Evolutionary conservation across 1,140 invertebrate species (phyloP).

Genomic region (Caerostris extrusa): DNA sequence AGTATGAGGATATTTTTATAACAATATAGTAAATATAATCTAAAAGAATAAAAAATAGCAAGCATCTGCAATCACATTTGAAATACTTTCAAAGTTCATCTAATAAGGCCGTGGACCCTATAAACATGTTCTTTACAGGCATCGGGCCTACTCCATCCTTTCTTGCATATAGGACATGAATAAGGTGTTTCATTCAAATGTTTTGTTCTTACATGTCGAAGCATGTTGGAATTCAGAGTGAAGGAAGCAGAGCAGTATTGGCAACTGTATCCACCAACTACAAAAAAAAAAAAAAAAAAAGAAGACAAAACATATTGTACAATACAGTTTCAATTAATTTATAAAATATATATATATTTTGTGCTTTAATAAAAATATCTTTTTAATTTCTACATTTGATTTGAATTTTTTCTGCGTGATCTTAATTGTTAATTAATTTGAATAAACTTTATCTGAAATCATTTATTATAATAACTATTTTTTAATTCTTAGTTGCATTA

Average conservation of each 20-base stretch:
- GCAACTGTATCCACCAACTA: conserved; percentile 6
- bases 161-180: conserved; percentile 44
- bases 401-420: no score
- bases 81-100: not conserved
- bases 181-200: conserved; percentile 29
- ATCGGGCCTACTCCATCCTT: conserved; percentile 49
- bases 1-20: no score
- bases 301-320: not conserved
- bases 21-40: no score
- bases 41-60: not conserved
- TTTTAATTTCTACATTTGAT: no score
- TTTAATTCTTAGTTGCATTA: no score
- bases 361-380: no score
- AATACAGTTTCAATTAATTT: no score
- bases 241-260: conserved; percentile 39
- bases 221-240: conserved; percentile 57
- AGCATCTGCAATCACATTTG: not conserved
- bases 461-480: no score
- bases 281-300: not conserved
- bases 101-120: not conserved
- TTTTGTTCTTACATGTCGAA: conserved; percentile 55
- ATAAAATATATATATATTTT: no score
- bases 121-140: conserved; percentile 50
- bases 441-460: no score
- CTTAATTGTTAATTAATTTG: no score